These are phyloP conservation scores for Armadillidium nasatum DNA, from an alignment of 1,140 invertebrate genomes.

Conservation along the genomic window DNA sequence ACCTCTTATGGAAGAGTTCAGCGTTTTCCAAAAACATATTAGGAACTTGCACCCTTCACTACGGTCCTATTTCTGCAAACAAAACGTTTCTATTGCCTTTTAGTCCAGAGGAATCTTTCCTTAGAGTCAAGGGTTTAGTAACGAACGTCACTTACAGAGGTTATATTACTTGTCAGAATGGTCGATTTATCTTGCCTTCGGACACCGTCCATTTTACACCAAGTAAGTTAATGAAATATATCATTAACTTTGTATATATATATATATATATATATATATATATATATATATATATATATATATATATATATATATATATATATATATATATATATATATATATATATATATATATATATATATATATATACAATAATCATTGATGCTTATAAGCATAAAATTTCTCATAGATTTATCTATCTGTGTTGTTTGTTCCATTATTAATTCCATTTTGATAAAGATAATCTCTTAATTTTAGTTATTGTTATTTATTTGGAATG, in stretches of 20 bases:
- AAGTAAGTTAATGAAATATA: conserved; percentile 35
- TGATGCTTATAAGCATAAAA: background rate
- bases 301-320: conserved; percentile 6
- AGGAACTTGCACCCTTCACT: conserved; percentile 33
- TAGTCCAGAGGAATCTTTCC: conserved; percentile 20
- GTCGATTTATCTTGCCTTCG: conserved; percentile 27
- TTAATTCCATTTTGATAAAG: too few species aligned
- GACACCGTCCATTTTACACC: conserved; percentile 42
- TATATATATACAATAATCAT: too few species aligned
- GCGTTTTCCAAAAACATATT: background rate
- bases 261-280: conserved; percentile 6
- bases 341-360: conserved; percentile 2
- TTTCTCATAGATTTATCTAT: too few species aligned
- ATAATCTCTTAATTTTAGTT: too few species aligned
- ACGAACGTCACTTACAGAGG: conserved; percentile 38
- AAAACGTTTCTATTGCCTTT: conserved; percentile 34
- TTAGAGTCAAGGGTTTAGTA: conserved; percentile 29
- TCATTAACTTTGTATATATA: background rate
- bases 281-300: conserved; percentile 6
- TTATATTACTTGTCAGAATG: conserved; percentile 38
- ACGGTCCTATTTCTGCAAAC: conserved; percentile 34
- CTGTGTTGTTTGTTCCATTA: too few species aligned
- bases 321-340: conserved; percentile 6
- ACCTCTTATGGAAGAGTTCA: background rate
- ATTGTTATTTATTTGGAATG: too few species aligned